Evolutionary conservation across 2,888 invertebrate species (phyloP).

Genomic region (Masnerella sp.): DNA sequence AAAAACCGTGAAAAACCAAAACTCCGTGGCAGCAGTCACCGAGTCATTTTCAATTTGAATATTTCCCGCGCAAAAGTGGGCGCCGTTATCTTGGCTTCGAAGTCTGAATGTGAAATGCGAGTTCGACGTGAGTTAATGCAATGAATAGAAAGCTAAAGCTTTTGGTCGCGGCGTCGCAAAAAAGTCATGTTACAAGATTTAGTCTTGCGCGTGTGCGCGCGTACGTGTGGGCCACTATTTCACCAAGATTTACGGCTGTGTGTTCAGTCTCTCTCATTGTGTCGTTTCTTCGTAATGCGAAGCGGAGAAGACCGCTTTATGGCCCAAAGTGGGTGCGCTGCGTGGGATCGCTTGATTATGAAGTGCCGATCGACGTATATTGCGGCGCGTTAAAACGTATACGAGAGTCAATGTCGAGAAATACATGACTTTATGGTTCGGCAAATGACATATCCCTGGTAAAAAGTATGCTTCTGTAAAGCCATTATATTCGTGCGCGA

Average conservation of each 20-base stretch:
- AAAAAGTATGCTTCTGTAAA: constrained; percentile 60
- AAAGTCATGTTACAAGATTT: constrained; percentile 40
- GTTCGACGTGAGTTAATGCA: constrained; percentile 38
- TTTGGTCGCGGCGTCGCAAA: constrained; percentile 35
- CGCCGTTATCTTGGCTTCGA: constrained; percentile 9
- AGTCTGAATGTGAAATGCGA: constrained; percentile 9
- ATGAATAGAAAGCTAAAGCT: constrained; percentile 42
- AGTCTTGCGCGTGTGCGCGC: constrained; percentile 13
- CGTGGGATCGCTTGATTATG: constrained; percentile 60
- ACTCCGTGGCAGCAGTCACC: too few species aligned
- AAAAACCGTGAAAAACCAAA: too few species aligned
- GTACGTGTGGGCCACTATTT: constrained; percentile 46
- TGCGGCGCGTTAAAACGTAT: constrained; percentile 55
- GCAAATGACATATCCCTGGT: constrained; percentile 51
- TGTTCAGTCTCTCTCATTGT: constrained; percentile 53
- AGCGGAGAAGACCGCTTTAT: constrained; percentile 56
- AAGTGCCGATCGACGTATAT: constrained; percentile 61
- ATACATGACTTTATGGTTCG: constrained; percentile 55
- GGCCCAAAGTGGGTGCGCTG: constrained; percentile 56
- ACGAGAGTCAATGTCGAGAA: constrained; percentile 53
- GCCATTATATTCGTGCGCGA: constrained; percentile 51
- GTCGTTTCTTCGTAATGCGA: constrained; percentile 57
- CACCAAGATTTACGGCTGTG: constrained; percentile 43
- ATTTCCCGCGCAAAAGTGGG: neutral
- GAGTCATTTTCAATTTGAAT: too few species aligned